Percentiles rank a stretch among this genome's conserved stretches.
These are phyloP conservation scores for Cheilosia vulpina DNA, from an alignment of 2,888 invertebrate genomes.

Conservation along the genomic window DNA sequence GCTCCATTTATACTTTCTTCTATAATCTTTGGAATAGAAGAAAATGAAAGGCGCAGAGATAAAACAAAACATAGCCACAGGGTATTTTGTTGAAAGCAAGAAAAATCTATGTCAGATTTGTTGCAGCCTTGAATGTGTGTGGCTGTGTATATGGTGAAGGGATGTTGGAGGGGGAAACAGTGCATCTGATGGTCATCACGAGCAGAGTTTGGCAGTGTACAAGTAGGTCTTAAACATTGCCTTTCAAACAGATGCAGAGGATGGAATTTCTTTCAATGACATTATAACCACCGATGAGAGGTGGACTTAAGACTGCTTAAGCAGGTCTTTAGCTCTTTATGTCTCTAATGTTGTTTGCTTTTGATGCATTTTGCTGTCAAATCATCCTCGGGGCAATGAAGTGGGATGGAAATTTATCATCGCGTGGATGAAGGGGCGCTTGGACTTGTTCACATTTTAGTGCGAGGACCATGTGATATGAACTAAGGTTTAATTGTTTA, in stretches of 20 bases:
- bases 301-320: background rate
- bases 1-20: conserved; percentile 56
- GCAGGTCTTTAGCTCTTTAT: background rate
- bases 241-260: conserved; percentile 1
- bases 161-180: background rate
- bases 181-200: conserved; percentile 37
- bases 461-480: background rate
- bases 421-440: too few relatives aligned
- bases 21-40: conserved; percentile 36
- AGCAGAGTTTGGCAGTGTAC: background rate
- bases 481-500: too few relatives aligned
- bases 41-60: conserved; percentile 36
- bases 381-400: background rate
- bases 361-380: background rate
- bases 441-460: background rate
- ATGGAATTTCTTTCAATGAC: background rate
- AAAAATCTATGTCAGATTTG: conserved; percentile 55
- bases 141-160: background rate
- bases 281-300: background rate
- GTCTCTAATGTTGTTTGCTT: background rate
- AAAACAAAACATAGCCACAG: conserved; percentile 45
- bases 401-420: too few relatives aligned
- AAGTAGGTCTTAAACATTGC: background rate
- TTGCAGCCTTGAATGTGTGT: conserved; percentile 52
- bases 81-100: conserved; percentile 23